phyloP scores from a whole-genome alignment of 2,113 vertebrate genomes.

The Laticauda colubrina region DNA sequence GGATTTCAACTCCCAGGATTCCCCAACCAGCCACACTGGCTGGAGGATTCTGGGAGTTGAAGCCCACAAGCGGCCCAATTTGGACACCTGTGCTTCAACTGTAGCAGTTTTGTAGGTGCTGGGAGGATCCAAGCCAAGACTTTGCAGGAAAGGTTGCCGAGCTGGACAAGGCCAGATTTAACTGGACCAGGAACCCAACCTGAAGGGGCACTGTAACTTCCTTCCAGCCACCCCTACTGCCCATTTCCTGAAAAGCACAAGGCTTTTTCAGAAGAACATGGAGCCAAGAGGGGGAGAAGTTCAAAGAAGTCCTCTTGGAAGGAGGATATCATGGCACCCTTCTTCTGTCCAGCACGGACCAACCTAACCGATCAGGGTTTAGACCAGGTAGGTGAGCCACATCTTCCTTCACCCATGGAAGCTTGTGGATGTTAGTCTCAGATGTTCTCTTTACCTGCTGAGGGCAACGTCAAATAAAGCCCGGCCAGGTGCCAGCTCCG shows the following conservation, averaged over 20 bases:
- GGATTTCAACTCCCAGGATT: neutral
- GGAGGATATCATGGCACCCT: neutral
- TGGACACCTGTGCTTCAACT: no score
- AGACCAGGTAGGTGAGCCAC: neutral
- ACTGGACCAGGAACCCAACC: neutral
- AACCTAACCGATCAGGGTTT: neutral
- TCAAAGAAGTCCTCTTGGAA: neutral
- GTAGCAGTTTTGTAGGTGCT: neutral
- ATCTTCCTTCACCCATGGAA: neutral
- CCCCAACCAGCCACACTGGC: no score
- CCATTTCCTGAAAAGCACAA: neutral
- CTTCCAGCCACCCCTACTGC: neutral
- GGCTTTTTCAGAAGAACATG: neutral
- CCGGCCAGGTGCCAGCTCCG: conserved; percentile 60
- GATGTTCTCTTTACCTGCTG: neutral
- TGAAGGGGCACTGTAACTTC: neutral
- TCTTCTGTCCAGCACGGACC: neutral
- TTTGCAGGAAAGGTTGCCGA: neutral
- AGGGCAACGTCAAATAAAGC: neutral
- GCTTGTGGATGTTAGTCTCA: neutral
- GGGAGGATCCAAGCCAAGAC: neutral
- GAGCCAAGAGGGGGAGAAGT: neutral
- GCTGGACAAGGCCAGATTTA: neutral
- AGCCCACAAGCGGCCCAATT: no score
- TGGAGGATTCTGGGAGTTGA: neutral